phyloP scores from a whole-genome alignment of 2,797 vertebrate species.

The Ctenopoma multispine region DNA sequence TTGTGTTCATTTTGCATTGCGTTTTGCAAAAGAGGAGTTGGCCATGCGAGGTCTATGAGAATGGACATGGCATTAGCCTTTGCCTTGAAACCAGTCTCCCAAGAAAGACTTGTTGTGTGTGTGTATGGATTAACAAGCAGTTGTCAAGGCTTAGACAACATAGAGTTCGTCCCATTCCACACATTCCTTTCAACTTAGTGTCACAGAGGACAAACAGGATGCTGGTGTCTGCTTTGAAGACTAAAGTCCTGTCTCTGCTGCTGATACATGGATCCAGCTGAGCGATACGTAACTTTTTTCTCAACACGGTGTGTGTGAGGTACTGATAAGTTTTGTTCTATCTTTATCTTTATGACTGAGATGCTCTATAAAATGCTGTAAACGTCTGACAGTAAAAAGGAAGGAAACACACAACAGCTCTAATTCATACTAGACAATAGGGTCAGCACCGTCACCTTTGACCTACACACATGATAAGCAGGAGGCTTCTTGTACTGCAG shows the following conservation, averaged over 20 bases:
- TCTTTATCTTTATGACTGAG: slow-evolving; percentile 6
- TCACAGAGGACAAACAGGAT: slow-evolving; percentile 40
- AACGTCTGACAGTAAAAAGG: neutral
- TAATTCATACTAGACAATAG: slow-evolving; percentile 1
- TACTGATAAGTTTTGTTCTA: slow-evolving; percentile 1
- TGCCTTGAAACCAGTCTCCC: slow-evolving; percentile 39
- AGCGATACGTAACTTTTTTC: neutral
- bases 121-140: slow-evolving; percentile 9
- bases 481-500: neutral
- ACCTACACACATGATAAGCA: slow-evolving; percentile 38
- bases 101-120: slow-evolving; percentile 29
- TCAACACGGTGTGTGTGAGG: neutral
- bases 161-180: slow-evolving; percentile 43
- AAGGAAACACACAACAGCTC: slow-evolving; percentile 15
- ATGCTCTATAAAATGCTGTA: neutral
- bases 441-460: slow-evolving; percentile 35
- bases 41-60: no score
- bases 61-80: neutral
- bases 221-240: slow-evolving; percentile 10
- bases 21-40: slow-evolving; percentile 25
- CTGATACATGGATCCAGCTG: slow-evolving; percentile 14
- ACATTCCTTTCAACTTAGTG: slow-evolving; percentile 56
- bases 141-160: slow-evolving; percentile 31
- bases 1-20: slow-evolving; percentile 12
- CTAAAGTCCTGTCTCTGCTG: neutral